Conservation (phyloP, 2,113 vertebrate genomes). For the Rhinoderma darwinii region DNA sequence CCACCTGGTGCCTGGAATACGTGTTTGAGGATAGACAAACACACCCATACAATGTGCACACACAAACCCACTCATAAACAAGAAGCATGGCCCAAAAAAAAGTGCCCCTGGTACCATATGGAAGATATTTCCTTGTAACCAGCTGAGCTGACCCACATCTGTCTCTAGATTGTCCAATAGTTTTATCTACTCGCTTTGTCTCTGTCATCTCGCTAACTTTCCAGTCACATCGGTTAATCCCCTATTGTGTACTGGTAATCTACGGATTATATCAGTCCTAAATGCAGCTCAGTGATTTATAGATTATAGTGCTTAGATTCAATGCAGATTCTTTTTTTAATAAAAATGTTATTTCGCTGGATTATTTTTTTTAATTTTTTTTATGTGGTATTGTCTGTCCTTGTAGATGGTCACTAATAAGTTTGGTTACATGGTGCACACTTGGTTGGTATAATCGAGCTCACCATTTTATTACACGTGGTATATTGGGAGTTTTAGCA, state of each 20-base stretch:
- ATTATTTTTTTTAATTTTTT: not conserved
- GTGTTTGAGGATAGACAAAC: too few relatives aligned
- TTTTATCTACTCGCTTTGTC: not conserved
- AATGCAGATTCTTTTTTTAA: not conserved
- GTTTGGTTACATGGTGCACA: not conserved
- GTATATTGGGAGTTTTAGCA: not conserved
- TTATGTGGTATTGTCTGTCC: not conserved
- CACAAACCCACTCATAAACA: not conserved
- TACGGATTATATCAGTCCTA: not conserved
- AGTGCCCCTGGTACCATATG: slow-evolving; percentile 44
- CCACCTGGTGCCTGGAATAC: too few relatives aligned
- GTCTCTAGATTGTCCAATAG: slow-evolving; percentile 19
- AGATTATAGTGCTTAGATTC: not conserved
- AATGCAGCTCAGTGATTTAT: slow-evolving; percentile 13
- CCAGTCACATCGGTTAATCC: slow-evolving; percentile 5
- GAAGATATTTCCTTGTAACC: not conserved
- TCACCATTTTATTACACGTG: not conserved
- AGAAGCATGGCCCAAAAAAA: slow-evolving; percentile 3
- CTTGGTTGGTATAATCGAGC: not conserved
- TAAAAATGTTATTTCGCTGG: not conserved
- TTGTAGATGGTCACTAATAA: not conserved
- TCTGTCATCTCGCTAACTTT: slow-evolving; percentile 34
- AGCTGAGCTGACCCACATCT: slow-evolving; percentile 29
- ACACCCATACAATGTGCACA: too few relatives aligned
- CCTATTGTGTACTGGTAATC: not conserved